Base-by-base conservation (phyloP, 2,113 vertebrate genomes). In the Pterocles gutturalis region DNA sequence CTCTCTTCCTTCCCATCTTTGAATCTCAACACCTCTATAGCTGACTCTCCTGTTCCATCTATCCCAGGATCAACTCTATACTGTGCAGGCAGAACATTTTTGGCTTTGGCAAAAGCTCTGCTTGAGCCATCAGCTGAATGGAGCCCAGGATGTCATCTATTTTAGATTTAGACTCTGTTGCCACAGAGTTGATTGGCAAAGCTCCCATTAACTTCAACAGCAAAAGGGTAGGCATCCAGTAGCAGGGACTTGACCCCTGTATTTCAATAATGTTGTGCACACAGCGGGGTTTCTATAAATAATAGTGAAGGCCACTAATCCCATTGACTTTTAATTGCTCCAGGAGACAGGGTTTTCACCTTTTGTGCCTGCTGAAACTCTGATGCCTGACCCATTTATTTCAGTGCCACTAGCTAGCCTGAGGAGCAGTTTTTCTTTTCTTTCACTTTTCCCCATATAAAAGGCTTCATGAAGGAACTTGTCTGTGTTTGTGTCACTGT, bases 321-420 rank as follows among this genome's bases (percentile, higher is more conserved):
- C 93, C 78, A 89, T 93, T 96, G 95, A 94, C 96, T 97, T 93
- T 93, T 96, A 96, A 96, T 93, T 96, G 95, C 89, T 79, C 60
- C 38, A 69, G 93, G 89, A 94, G 89, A 89, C 53, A 79, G 80
- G 54, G 78, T 45, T 94, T 97, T 95, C 94, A 96, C 94, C 89
- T 96, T 87, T 72, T 94, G 61, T 95, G 89, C 87, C 73, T 80
- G 65, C 61, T 93, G 93, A 97, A 96, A 93, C 81, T 92, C 77
- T 73, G 92, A 92, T 83, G 81, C 83, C 87, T 94, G 81, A 93
- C 81, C 77, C 87, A 38, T 96, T 97, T 97, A 93, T 93, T 96
- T 94, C 62, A 84, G 87, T 93, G 93, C 89, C 49, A 79, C 77
- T 54, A 93, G 94, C 58, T 51, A 93, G 83, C 91, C 87, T 43